Evolutionary conservation across 2,113 vertebrate species (phyloP).

Genomic region (Eira barbara): DNA sequence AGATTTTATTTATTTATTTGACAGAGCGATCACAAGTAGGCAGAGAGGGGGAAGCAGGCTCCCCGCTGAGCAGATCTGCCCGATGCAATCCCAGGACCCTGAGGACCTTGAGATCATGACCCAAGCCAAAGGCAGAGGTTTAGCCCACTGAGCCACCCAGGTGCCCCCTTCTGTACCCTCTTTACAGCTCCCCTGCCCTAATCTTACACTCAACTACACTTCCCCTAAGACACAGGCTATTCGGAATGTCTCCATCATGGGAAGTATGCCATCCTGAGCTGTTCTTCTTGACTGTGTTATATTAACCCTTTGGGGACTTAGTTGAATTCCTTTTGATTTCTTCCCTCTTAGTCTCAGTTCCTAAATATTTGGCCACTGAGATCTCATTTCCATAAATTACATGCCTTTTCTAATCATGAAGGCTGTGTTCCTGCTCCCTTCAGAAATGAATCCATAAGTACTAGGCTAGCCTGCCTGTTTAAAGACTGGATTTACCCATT

Average conservation of each 20-base stretch:
- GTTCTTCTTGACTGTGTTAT: not conserved
- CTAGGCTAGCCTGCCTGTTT: not conserved
- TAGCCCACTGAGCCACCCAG: too few species aligned
- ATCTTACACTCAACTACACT: not conserved
- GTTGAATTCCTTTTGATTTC: not conserved
- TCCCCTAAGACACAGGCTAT: not conserved
- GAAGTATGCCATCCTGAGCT: not conserved
- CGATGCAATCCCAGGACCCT: too few species aligned
- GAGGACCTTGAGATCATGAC: too few species aligned
- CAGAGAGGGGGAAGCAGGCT: too few species aligned
- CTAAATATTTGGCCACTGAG: constrained; percentile 5
- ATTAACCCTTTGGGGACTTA: not conserved
- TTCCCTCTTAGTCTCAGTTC: not conserved
- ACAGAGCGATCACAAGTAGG: too few species aligned
- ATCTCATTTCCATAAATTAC: not conserved
- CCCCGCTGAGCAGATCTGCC: too few species aligned
- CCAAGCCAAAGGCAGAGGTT: too few species aligned
- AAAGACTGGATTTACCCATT: not conserved
- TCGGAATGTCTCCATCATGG: not conserved
- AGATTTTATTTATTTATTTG: too few species aligned
- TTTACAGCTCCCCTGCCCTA: not conserved
- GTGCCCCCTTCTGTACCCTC: not conserved
- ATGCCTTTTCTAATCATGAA: not conserved
- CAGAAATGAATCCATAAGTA: not conserved
- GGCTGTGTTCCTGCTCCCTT: not conserved